A percentile compares a stretch with the other conserved stretches of the same genome.
Evolutionary conservation across 2,888 invertebrate genomes (phyloP).

Genomic region (Diploptera punctata): DNA sequence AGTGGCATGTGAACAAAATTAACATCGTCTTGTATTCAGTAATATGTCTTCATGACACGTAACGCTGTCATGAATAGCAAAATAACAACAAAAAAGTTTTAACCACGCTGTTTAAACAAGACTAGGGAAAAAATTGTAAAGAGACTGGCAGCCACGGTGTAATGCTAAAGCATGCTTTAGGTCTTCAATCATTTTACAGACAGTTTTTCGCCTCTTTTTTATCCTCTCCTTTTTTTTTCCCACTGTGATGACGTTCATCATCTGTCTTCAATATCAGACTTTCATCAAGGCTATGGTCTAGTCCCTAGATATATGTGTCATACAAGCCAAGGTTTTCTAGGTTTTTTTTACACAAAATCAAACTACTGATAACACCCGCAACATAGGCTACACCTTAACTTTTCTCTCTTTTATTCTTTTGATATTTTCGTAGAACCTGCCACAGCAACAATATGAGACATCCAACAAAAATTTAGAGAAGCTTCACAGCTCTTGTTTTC

Average conservation of each 20-base stretch:
- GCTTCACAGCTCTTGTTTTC: too few species aligned
- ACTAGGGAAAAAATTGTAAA: background rate
- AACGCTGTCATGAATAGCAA: background rate
- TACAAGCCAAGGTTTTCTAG: background rate
- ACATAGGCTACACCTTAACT: too few species aligned
- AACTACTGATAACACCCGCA: constrained; percentile 22
- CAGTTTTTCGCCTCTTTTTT: constrained; percentile 2
- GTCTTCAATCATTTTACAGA: constrained; percentile 30
- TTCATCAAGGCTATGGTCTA: constrained; percentile 3
- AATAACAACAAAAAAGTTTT: background rate
- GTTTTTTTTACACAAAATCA: constrained; percentile 4
- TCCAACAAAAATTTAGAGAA: constrained; percentile 2
- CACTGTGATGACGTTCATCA: constrained; percentile 17
- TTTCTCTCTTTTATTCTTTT: background rate
- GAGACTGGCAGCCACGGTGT: background rate
- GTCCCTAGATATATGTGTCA: background rate
- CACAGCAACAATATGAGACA: background rate
- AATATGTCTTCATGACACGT: background rate
- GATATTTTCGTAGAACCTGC: background rate
- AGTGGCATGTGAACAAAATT: background rate
- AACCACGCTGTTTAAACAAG: background rate
- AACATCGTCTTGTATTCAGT: background rate
- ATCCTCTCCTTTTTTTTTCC: background rate
- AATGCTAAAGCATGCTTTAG: background rate
- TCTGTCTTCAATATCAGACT: constrained; percentile 26